Evolutionary conservation across 2,888 invertebrate species (phyloP).

Genomic region (Agriopis aurantiaria): DNA sequence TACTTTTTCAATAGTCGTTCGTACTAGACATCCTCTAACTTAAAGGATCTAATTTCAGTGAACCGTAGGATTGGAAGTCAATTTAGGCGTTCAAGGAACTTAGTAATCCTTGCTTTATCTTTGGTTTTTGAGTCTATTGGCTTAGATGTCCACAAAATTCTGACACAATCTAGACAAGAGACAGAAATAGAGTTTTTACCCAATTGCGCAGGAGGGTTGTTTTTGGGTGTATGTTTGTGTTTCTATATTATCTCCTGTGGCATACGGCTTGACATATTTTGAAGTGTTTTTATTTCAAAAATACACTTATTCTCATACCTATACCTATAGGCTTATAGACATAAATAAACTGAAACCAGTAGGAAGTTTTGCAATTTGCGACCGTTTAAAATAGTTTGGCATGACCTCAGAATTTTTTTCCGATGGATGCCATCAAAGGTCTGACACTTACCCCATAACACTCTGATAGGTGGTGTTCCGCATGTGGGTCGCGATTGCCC

Average conservation of each 20-base stretch:
- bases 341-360: too few species aligned
- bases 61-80: slow-evolving; percentile 20
- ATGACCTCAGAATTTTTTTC: not conserved
- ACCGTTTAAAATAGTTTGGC: not conserved
- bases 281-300: too few species aligned
- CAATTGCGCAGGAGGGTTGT: too few species aligned
- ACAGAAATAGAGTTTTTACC: not conserved
- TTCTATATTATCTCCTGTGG: too few species aligned
- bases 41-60: slow-evolving; percentile 1
- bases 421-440: not conserved
- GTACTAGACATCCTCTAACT: not conserved
- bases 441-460: slow-evolving; percentile 92
- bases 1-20: slow-evolving; percentile 1
- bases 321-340: too few species aligned
- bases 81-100: slow-evolving; percentile 8
- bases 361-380: not conserved
- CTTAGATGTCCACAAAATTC: not conserved
- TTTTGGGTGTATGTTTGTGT: too few species aligned
- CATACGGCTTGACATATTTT: too few species aligned
- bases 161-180: not conserved
- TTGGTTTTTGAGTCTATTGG: not conserved
- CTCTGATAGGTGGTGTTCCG: slow-evolving; percentile 92
- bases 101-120: not conserved
- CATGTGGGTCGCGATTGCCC: slow-evolving; percentile 92
- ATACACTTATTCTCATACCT: too few species aligned